phyloP scores from a whole-genome alignment of 2,113 vertebrate species.

The Nothocercus nigrocapillus region DNA sequence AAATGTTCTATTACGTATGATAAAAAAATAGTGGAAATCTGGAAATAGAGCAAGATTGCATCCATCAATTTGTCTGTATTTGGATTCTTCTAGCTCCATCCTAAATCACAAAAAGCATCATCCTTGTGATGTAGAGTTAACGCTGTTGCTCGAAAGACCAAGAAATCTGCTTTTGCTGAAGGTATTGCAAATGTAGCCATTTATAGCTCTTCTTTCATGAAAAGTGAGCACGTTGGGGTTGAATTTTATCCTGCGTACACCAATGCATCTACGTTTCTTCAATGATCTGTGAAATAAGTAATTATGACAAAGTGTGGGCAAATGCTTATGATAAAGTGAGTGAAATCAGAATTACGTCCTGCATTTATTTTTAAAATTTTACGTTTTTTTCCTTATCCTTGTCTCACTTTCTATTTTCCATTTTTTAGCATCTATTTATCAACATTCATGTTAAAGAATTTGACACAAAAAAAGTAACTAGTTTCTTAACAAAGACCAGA shows the following conservation, averaged over 20 bases:
- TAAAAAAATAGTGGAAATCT: conserved; percentile 55
- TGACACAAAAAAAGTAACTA: too few relatives aligned
- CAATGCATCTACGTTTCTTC: neutral
- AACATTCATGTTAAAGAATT: neutral
- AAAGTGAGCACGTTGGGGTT: neutral
- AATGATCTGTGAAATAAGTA: neutral
- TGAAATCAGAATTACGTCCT: neutral
- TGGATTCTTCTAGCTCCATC: conserved; percentile 1
- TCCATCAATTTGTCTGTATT: conserved; percentile 21
- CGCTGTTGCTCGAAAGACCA: conserved; percentile 7
- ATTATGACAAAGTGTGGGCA: neutral
- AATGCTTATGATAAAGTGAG: neutral
- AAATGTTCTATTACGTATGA: conserved; percentile 47
- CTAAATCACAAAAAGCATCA: conserved; percentile 22
- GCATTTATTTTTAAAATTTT: neutral
- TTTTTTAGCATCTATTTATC: neutral
- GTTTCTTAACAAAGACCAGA: too few relatives aligned
- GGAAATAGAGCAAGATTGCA: conserved; percentile 12
- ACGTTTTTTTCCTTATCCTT: neutral
- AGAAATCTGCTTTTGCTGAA: conserved; percentile 28
- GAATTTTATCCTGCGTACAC: neutral
- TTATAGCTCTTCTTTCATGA: conserved; percentile 26
- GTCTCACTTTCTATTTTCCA: neutral
- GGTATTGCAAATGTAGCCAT: neutral
- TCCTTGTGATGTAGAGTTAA: neutral